These are phyloP conservation scores for Pammene aurita DNA, from an alignment of 2,888 invertebrate genomes.

Conservation along the genomic window DNA sequence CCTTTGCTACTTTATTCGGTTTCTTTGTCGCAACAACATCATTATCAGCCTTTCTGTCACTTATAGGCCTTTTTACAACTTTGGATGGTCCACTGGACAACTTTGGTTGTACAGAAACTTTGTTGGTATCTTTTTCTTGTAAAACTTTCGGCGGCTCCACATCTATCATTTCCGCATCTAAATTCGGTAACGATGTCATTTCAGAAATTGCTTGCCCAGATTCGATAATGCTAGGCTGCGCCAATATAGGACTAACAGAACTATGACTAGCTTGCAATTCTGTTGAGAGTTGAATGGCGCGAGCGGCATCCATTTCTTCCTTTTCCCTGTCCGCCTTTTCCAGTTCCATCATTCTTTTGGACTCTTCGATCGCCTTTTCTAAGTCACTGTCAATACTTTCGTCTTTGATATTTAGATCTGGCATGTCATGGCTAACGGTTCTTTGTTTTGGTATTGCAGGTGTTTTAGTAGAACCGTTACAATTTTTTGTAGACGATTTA, in stretches of 20 bases:
- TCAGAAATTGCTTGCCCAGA: conserved; percentile 57
- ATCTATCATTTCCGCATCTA: conserved; percentile 71
- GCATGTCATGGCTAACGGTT: conserved; percentile 77
- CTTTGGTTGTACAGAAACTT: conserved; percentile 56
- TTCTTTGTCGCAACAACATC: conserved; percentile 65
- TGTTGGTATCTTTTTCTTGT: conserved; percentile 70
- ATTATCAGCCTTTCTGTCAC: conserved; percentile 67
- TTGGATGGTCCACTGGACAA: conserved; percentile 58
- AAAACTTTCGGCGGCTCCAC: conserved; percentile 70
- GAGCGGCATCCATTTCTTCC: conserved; percentile 72
- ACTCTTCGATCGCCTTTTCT: conserved; percentile 79
- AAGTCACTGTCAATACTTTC: conserved; percentile 80
- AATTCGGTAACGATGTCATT: conserved; percentile 69
- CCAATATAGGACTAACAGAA: conserved; percentile 51
- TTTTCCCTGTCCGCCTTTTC: conserved; percentile 75
- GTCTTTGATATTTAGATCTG: conserved; percentile 79
- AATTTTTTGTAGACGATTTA: conserved; percentile 68
- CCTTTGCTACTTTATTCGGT: conserved; percentile 66
- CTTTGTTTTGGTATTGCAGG: conserved; percentile 63
- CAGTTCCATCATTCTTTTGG: conserved; percentile 78
- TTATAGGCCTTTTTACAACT: conserved; percentile 67
- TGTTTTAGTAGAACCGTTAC: conserved; percentile 61
- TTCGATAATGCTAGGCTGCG: conserved; percentile 51
- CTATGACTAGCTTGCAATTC: conserved; percentile 69
- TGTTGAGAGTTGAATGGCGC: conserved; percentile 67